Evolutionary conservation across 2,797 vertebrate species (phyloP).

Genomic region (Odontamblyopus rebecca): DNA sequence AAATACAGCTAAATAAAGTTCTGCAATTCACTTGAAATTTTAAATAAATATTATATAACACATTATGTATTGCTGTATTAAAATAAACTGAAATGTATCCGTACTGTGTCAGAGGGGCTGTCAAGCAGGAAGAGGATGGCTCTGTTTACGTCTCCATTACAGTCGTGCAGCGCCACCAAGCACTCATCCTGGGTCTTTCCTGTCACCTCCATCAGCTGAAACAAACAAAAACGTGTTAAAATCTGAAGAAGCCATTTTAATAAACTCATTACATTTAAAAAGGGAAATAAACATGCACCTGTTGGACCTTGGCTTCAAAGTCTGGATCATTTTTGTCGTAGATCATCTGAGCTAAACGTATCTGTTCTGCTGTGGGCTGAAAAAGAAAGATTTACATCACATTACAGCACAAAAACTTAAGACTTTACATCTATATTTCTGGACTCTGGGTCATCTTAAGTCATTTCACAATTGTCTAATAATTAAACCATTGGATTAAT

Average conservation of each 20-base stretch:
- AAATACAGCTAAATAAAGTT: too few species aligned
- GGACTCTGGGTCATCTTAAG: too few species aligned
- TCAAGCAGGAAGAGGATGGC: slow-evolving; percentile 96
- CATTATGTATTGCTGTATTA: not conserved
- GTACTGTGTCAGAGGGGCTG: slow-evolving; percentile 90
- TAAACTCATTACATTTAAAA: not conserved
- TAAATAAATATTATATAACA: not conserved
- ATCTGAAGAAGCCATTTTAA: not conserved
- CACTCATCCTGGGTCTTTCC: slow-evolving; percentile 96
- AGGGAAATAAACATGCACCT: slow-evolving; percentile 73
- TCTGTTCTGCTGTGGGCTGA: slow-evolving; percentile 98
- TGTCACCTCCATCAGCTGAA: slow-evolving; percentile 94
- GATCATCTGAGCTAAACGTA: slow-evolving; percentile 95
- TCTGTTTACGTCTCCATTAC: slow-evolving; percentile 95
- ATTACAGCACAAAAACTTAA: not conserved
- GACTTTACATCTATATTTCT: too few species aligned
- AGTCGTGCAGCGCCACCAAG: slow-evolving; percentile 95
- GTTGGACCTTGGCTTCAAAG: slow-evolving; percentile 97
- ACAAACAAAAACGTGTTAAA: slow-evolving; percentile 9
- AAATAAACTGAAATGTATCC: not conserved
- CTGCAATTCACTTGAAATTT: not conserved
- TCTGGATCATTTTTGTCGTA: slow-evolving; percentile 95
- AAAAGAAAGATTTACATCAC: slow-evolving; percentile 40
- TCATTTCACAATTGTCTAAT: too few species aligned
- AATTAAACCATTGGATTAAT: too few species aligned